These are phyloP conservation scores for Drosophila kohkoa DNA, from an alignment of 1,140 invertebrate species.

Conservation along the genomic window DNA sequence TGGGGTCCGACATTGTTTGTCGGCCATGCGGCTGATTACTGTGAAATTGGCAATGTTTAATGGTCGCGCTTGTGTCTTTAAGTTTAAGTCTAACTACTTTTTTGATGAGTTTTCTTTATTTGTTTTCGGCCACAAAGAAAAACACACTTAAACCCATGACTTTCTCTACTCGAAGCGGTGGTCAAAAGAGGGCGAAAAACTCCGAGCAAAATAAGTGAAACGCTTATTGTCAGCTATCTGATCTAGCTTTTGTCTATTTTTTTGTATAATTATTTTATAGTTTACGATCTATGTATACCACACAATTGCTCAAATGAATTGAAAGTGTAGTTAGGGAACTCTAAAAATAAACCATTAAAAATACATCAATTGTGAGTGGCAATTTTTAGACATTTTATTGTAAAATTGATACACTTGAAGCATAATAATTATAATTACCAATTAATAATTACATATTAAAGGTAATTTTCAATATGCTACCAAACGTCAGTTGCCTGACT, in stretches of 20 bases:
- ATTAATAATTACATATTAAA: conserved; percentile 30
- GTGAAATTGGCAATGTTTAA: conserved; percentile 82
- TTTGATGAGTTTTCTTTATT: conserved; percentile 73
- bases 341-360: background rate
- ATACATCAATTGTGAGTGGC: background rate
- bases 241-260: background rate
- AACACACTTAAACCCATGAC: conserved; percentile 42
- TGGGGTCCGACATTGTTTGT: conserved; percentile 38
- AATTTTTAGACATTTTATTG: no score
- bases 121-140: conserved; percentile 47
- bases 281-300: background rate
- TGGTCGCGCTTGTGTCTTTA: conserved; percentile 65
- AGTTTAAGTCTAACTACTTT: conserved; percentile 67
- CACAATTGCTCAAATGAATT: no score
- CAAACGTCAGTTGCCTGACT: conserved; percentile 42
- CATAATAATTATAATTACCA: conserved; percentile 36
- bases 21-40: conserved; percentile 69
- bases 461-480: conserved; percentile 64
- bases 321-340: no score
- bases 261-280: background rate
- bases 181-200: conserved; percentile 10
- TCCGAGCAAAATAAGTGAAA: conserved; percentile 25
- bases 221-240: background rate
- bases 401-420: background rate
- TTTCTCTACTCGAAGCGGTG: conserved; percentile 53